These are phyloP conservation scores for Botia almorhae DNA, from an alignment of 2,797 vertebrate genomes.

Conservation along the genomic window DNA sequence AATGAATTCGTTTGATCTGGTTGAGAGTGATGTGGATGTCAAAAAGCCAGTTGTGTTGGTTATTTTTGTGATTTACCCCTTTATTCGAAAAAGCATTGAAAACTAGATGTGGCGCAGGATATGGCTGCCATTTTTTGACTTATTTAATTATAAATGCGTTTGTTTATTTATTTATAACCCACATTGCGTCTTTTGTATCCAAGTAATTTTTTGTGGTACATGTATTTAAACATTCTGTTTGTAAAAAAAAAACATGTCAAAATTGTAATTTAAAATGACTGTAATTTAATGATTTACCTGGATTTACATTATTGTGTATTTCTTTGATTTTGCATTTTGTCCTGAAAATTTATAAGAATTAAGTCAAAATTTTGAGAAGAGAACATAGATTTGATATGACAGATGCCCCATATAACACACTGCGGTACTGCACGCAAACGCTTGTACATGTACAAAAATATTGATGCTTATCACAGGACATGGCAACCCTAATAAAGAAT, in stretches of 20 bases:
- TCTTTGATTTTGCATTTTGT: neutral
- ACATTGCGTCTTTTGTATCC: constrained; percentile 24
- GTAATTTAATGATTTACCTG: neutral
- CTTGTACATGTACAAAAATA: neutral
- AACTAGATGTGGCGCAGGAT: constrained; percentile 56
- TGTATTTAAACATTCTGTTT: neutral
- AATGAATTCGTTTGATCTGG: constrained; percentile 4
- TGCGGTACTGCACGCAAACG: neutral
- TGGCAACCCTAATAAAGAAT: neutral
- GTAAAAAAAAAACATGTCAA: too few species aligned
- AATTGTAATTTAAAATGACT: neutral
- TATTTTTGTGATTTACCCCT: neutral
- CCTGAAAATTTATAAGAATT: neutral
- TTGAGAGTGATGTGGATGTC: constrained; percentile 15
- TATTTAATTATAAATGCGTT: constrained; percentile 61
- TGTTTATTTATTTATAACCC: constrained; percentile 57
- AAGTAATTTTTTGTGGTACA: neutral
- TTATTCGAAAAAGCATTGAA: constrained; percentile 4
- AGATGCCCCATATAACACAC: neutral
- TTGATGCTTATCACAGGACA: neutral
- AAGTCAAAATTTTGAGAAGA: neutral
- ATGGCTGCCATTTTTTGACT: constrained; percentile 57
- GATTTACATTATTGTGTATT: neutral
- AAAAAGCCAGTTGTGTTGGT: constrained; percentile 1
- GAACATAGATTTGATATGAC: neutral